These are phyloP conservation scores for Argyresthia albistria DNA, from an alignment of 2,888 invertebrate genomes.

Conservation along the genomic window DNA sequence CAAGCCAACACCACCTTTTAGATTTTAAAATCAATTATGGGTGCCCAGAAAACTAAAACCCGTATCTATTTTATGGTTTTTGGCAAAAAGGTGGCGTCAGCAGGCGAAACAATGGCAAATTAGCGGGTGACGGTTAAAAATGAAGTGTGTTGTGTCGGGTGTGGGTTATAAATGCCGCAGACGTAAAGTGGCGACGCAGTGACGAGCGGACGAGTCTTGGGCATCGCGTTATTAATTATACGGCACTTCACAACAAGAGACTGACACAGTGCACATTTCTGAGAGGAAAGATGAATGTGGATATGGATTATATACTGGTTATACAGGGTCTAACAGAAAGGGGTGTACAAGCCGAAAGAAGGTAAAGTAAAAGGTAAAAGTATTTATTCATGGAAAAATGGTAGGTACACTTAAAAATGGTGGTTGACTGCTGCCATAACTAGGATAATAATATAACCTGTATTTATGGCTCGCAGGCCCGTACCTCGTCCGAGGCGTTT, in stretches of 20 bases:
- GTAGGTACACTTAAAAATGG: too few relatives aligned
- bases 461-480: too few relatives aligned
- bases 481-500: too few relatives aligned
- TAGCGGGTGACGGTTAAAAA: conserved; percentile 67
- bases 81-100: conserved; percentile 63
- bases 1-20: not conserved
- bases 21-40: conserved; percentile 55
- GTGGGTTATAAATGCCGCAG: conserved; percentile 30
- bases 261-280: conserved; percentile 9
- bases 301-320: too few relatives aligned
- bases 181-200: conserved; percentile 21
- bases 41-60: conserved; percentile 44
- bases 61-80: conserved; percentile 64
- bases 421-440: too few relatives aligned
- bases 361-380: too few relatives aligned
- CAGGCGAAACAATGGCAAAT: conserved; percentile 66
- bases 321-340: too few relatives aligned
- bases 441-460: too few relatives aligned
- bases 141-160: conserved; percentile 32
- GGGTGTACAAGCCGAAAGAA: too few relatives aligned
- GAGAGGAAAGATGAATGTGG: not conserved
- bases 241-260: conserved; percentile 19
- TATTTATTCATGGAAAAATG: too few relatives aligned
- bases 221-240: conserved; percentile 34
- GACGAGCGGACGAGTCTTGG: conserved; percentile 27